These are phyloP conservation scores for Digitonthophagus gazella DNA, from an alignment of 2,888 invertebrate genomes.

Conservation along the genomic window DNA sequence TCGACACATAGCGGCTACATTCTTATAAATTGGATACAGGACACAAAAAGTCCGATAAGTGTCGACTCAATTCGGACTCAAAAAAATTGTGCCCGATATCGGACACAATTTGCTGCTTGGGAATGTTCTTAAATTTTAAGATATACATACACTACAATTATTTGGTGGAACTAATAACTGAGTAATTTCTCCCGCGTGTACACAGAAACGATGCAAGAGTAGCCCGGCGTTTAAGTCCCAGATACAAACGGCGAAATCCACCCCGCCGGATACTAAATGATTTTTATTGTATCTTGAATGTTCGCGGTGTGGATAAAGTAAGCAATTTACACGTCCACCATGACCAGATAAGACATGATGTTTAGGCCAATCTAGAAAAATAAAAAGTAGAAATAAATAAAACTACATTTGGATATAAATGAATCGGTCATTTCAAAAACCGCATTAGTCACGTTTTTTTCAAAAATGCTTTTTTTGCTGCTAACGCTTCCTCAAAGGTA, in stretches of 20 bases:
- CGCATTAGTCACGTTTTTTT: too few species aligned
- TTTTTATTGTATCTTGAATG: slow-evolving; percentile 84
- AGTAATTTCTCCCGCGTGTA: slow-evolving; percentile 96
- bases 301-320: slow-evolving; percentile 92
- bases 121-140: too few species aligned
- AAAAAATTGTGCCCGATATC: too few species aligned
- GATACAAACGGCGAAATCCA: slow-evolving; percentile 95
- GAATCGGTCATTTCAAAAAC: too few species aligned
- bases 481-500: too few species aligned
- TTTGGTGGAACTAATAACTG: slow-evolving; percentile 93
- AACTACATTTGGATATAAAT: too few species aligned
- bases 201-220: slow-evolving; percentile 90
- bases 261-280: slow-evolving; percentile 92
- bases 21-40: too few species aligned
- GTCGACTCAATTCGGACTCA: too few species aligned
- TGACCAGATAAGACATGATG: slow-evolving; percentile 88
- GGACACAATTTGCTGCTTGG: too few species aligned
- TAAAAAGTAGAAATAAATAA: not conserved
- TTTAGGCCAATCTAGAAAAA: slow-evolving; percentile 75
- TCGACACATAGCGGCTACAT: too few species aligned
- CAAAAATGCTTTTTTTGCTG: too few species aligned
- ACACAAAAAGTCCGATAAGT: too few species aligned
- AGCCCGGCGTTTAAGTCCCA: slow-evolving; percentile 93
- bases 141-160: slow-evolving; percentile 75
- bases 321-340: slow-evolving; percentile 89